phyloP scores from a whole-genome alignment of 2,888 invertebrate species.

The Polylopha cassiicola region DNA sequence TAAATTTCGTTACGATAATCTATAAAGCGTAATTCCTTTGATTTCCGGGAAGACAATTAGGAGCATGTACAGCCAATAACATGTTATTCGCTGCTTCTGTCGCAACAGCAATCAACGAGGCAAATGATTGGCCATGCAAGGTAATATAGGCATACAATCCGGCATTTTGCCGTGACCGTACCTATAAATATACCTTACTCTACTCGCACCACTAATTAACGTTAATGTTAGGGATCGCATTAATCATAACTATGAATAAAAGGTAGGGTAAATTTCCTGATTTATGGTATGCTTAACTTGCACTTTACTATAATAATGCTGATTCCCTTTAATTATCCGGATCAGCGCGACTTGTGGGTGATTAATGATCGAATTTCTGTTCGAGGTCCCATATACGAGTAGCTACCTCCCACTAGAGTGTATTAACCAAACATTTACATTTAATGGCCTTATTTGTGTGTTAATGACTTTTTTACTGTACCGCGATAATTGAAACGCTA shows the following conservation, averaged over 20 bases:
- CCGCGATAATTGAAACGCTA: too few relatives aligned
- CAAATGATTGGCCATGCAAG: constrained; percentile 3
- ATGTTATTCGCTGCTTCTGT: not conserved
- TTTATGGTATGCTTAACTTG: constrained; percentile 30
- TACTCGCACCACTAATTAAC: constrained; percentile 16
- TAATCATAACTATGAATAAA: constrained; percentile 31
- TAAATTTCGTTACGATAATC: too few relatives aligned
- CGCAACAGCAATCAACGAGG: constrained; percentile 16
- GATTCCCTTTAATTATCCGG: constrained; percentile 29
- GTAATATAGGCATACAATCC: constrained; percentile 16
- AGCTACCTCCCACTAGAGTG: too few relatives aligned
- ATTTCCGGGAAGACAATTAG: too few relatives aligned
- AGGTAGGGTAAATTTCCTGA: constrained; percentile 26
- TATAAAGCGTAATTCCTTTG: too few relatives aligned
- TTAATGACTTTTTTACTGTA: too few relatives aligned
- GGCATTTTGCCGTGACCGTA: constrained; percentile 2
- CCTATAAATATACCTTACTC: constrained; percentile 13
- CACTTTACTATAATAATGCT: constrained; percentile 28
- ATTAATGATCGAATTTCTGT: too few relatives aligned
- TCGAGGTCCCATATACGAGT: too few relatives aligned
- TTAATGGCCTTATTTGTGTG: too few relatives aligned
- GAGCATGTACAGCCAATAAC: too few relatives aligned
- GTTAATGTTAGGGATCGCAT: constrained; percentile 22
- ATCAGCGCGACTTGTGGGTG: too few relatives aligned
- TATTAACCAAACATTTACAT: too few relatives aligned